Conservation (phyloP, 2,113 vertebrate genomes). For the Charina bottae region DNA sequence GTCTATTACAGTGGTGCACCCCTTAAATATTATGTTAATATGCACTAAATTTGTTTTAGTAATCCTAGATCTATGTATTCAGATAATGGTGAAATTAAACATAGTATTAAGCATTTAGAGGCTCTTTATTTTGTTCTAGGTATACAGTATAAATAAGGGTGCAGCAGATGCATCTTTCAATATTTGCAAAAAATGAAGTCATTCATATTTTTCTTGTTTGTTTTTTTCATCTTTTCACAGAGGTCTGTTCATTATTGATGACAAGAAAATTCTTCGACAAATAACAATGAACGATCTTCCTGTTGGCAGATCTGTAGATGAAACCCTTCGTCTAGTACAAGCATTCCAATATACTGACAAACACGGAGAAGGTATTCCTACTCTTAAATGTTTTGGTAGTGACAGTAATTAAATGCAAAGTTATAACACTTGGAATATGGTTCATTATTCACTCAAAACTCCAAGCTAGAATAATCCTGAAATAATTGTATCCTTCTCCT, state of each 20-base stretch:
- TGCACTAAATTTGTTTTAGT: background rate
- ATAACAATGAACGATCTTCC: slow-evolving; percentile 98
- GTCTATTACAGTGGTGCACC: background rate
- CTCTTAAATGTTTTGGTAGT: background rate
- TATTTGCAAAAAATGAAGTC: background rate
- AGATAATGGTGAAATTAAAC: background rate
- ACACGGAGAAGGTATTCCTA: slow-evolving; percentile 90
- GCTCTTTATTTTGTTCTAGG: background rate
- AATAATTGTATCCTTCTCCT: background rate
- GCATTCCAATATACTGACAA: slow-evolving; percentile 97
- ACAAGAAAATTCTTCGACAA: slow-evolving; percentile 90
- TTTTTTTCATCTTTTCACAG: slow-evolving; percentile 70
- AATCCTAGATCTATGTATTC: background rate
- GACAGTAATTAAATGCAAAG: background rate
- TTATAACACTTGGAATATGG: background rate
- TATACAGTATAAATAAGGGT: background rate
- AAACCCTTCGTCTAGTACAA: slow-evolving; percentile 93
- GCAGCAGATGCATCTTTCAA: background rate
- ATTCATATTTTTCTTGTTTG: background rate
- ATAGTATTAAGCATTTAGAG: background rate
- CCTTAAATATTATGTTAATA: background rate
- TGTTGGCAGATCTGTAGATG: slow-evolving; percentile 94
- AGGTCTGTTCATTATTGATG: slow-evolving; percentile 95
- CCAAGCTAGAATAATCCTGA: background rate
- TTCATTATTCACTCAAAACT: background rate